These are phyloP conservation scores for Acanthaster planci DNA, from an alignment of 35 echinoderm and acorn worm species.

Conservation along the genomic window DNA sequence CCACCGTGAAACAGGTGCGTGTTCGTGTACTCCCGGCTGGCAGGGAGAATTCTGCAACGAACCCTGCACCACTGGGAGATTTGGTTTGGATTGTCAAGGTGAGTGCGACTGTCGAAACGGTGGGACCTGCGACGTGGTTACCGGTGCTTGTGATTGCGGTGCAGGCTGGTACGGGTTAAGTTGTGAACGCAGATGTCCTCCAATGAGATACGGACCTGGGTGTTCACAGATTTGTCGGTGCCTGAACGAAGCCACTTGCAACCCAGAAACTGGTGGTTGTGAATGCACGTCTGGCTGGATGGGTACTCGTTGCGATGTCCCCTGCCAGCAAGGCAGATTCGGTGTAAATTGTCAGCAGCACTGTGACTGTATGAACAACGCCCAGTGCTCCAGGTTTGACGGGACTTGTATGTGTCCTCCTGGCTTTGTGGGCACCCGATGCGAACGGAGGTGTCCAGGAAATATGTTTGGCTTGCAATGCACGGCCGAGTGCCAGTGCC, in stretches of 20 bases:
- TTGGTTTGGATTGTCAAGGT: conserved; percentile 46
- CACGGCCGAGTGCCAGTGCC: conserved; percentile 57
- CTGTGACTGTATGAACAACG: conserved; percentile 66
- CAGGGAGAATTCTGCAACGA: conserved; percentile 44
- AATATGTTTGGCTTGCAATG: conserved; percentile 70
- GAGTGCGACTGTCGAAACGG: conserved; percentile 35
- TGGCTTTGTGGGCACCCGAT: conserved; percentile 64
- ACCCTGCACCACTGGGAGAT: conserved; percentile 35
- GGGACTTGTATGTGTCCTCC: conserved; percentile 75
- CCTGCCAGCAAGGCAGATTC: conserved; percentile 58
- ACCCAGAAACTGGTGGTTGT: conserved; percentile 39
- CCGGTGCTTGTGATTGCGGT: conserved; percentile 56
- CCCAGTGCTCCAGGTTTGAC: conserved; percentile 77
- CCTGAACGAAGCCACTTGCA: conserved; percentile 57
- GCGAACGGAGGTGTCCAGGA: conserved; percentile 41
- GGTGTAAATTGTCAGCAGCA: conserved; percentile 56
- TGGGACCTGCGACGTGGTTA: conserved; percentile 23
- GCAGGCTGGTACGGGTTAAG: conserved; percentile 60
- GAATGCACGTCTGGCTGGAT: conserved; percentile 55
- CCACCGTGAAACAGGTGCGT: conserved; percentile 57
- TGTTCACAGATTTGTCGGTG: conserved; percentile 67
- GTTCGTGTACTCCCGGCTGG: conserved; percentile 72
- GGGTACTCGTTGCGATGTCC: conserved; percentile 66
- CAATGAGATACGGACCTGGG: conserved; percentile 47
- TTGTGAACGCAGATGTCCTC: conserved; percentile 32